phyloP scores from a whole-genome alignment of 2,888 invertebrate genomes.

The Syritta pipiens region DNA sequence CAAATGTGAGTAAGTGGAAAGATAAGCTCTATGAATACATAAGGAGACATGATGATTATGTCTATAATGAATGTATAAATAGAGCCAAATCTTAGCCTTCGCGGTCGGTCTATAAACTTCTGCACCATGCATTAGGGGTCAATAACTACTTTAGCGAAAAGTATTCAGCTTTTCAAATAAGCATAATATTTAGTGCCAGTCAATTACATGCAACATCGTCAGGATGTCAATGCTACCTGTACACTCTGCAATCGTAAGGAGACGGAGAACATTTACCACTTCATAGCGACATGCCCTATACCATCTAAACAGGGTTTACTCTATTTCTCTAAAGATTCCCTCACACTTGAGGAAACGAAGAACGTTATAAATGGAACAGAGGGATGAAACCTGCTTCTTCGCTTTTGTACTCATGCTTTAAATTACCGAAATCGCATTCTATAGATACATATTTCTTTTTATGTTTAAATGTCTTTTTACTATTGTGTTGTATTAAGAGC shows the following conservation, averaged over 20 bases:
- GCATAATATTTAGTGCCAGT: neutral
- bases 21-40: neutral
- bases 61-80: neutral
- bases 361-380: too few relatives aligned
- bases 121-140: neutral
- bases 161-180: neutral
- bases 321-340: too few relatives aligned
- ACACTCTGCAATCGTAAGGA: neutral
- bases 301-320: too few relatives aligned
- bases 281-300: neutral
- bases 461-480: too few relatives aligned
- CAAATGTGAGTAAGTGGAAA: neutral
- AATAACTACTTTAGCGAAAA: neutral
- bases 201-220: neutral
- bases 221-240: neutral
- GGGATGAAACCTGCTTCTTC: too few relatives aligned
- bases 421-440: too few relatives aligned
- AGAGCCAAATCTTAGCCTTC: neutral
- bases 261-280: neutral
- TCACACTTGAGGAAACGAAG: too few relatives aligned
- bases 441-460: too few relatives aligned
- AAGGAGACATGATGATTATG: neutral
- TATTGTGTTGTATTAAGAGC: too few relatives aligned
- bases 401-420: too few relatives aligned
- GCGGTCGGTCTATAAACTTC: too few relatives aligned